A percentile compares a stretch with the other conserved stretches of the same genome.
These are phyloP conservation scores for Sialis fuliginosa DNA, from an alignment of 2,888 invertebrate genomes.

Conservation along the genomic window DNA sequence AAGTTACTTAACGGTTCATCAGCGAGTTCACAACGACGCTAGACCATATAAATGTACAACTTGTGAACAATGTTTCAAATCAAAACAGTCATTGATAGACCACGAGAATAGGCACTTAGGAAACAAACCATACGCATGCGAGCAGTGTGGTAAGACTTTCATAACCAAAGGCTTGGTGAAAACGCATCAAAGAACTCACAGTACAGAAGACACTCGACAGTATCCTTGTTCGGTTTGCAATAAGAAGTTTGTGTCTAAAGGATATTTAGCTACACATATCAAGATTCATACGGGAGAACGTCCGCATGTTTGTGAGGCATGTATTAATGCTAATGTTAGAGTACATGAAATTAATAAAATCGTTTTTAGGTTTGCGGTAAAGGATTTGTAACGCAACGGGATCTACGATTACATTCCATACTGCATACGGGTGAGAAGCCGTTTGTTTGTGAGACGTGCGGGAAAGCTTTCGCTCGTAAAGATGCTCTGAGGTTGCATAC, in stretches of 20 bases:
- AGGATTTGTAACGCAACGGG: constrained; percentile 37
- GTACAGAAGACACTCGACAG: constrained; percentile 37
- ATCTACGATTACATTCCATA: constrained; percentile 37
- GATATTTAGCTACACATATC: constrained; percentile 37
- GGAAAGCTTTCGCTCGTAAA: constrained; percentile 39
- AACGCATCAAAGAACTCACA: constrained; percentile 37
- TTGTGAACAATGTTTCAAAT: constrained; percentile 37
- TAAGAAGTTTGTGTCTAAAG: constrained; percentile 41
- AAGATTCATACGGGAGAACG: constrained; percentile 41
- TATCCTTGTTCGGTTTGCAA: constrained; percentile 38
- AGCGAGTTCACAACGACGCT: constrained; percentile 36
- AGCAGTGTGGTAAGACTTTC: constrained; percentile 36
- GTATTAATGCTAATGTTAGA: constrained; percentile 28
- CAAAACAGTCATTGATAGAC: constrained; percentile 37
- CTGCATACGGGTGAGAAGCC: constrained; percentile 44
- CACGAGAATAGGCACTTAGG: constrained; percentile 41
- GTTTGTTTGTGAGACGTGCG: constrained; percentile 40
- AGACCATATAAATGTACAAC: constrained; percentile 38
- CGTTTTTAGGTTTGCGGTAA: constrained; percentile 29
- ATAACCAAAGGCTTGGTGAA: constrained; percentile 40
- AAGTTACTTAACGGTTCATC: constrained; percentile 39
- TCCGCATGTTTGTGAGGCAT: constrained; percentile 37
- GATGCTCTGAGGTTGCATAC: constrained; percentile 38
- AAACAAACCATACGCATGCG: constrained; percentile 38
- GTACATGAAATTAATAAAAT: constrained; percentile 15